phyloP scores from a whole-genome alignment of 2,113 vertebrate genomes.

The Motacilla tschutschensis region DNA sequence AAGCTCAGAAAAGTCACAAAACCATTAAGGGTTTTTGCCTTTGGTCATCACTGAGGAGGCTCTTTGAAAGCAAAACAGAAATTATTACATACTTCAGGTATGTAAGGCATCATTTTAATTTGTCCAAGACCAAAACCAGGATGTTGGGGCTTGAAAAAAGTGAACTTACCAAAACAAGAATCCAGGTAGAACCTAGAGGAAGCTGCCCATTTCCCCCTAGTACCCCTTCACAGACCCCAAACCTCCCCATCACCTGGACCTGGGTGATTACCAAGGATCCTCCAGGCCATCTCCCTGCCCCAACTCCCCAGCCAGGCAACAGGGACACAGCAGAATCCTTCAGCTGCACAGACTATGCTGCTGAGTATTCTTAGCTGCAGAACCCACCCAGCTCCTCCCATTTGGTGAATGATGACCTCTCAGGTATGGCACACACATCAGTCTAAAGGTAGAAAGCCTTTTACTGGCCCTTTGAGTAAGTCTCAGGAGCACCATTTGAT shows the following conservation, averaged over 20 bases:
- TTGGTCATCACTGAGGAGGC: background rate
- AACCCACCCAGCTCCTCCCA: background rate
- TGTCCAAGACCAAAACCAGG: background rate
- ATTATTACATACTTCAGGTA: background rate
- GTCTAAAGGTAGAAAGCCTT: background rate
- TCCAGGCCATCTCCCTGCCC: accelerated
- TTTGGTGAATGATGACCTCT: background rate
- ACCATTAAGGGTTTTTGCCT: background rate
- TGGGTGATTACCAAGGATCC: background rate
- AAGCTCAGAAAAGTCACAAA: background rate
- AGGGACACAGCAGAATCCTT: background rate
- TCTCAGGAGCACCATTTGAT: background rate
- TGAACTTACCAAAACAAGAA: background rate
- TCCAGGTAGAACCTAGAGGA: background rate
- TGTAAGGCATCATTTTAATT: background rate
- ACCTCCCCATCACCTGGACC: background rate
- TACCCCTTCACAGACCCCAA: background rate
- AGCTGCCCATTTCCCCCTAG: background rate
- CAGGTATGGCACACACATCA: accelerated
- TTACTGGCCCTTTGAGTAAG: background rate
- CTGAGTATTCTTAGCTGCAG: background rate
- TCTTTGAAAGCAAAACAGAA: background rate
- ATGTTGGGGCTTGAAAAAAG: accelerated
- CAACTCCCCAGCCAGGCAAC: background rate
- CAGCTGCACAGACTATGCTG: background rate